A percentile compares a stretch with the other conserved stretches of the same genome.
Conservation (phyloP, 1,140 invertebrate species). For the Drosophila pseudoananassae region DNA sequence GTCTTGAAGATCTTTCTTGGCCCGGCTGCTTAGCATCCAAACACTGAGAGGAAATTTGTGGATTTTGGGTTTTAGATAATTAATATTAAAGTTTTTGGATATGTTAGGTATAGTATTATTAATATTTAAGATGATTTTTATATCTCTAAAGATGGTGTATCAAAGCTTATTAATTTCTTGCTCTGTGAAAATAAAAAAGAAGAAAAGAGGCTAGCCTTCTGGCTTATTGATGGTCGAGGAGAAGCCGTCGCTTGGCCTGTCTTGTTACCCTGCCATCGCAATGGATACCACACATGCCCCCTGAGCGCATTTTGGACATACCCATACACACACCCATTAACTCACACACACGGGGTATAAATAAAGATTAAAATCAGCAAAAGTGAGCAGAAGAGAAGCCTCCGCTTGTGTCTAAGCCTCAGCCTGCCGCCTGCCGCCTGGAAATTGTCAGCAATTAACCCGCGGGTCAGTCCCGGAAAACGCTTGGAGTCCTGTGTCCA, state of each 20-base stretch:
- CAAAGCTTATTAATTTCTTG: neutral
- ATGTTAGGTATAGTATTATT: no score
- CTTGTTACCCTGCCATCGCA: conserved; percentile 66
- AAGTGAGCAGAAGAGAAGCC: conserved; percentile 50
- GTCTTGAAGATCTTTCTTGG: conserved; percentile 59
- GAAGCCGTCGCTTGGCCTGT: conserved; percentile 54
- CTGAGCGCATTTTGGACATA: conserved; percentile 53
- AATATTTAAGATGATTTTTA: neutral
- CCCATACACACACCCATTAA: conserved; percentile 24
- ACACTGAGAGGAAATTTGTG: conserved; percentile 1
- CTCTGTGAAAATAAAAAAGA: conserved; percentile 7
- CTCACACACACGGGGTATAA: conserved; percentile 61
- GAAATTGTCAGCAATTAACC: conserved; percentile 81
- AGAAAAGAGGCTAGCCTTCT: conserved; percentile 37
- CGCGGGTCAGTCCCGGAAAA: conserved; percentile 58
- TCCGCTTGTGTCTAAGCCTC: conserved; percentile 33
- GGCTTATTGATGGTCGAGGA: conserved; percentile 71
- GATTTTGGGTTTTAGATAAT: neutral
- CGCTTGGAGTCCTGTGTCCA: conserved; percentile 39
- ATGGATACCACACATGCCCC: conserved; percentile 53
- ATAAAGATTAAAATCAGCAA: conserved; percentile 77
- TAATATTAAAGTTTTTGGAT: no score
- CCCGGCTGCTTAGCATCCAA: conserved; percentile 1
- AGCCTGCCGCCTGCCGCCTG: conserved; percentile 32
- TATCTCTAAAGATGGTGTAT: neutral